Percentiles rank a stretch among this genome's conserved stretches.
These are phyloP conservation scores for Stratiomys singularior DNA, from an alignment of 2,888 invertebrate species.

Conservation along the genomic window DNA sequence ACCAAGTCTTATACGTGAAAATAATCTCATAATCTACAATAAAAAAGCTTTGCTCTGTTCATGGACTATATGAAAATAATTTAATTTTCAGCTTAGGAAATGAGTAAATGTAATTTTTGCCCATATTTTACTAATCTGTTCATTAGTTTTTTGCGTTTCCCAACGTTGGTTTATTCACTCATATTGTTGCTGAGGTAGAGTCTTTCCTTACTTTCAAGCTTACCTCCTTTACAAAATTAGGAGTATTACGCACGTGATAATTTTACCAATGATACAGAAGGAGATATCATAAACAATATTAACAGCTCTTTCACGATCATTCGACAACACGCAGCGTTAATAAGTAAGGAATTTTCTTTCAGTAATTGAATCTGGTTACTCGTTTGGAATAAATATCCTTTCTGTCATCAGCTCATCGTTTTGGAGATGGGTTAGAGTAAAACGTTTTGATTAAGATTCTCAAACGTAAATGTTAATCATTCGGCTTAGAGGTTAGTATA, in stretches of 20 bases:
- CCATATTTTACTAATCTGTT: constrained; percentile 34
- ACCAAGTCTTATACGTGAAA: too few species aligned
- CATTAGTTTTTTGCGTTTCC: background rate
- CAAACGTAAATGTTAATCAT: too few species aligned
- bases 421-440: background rate
- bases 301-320: constrained; percentile 40
- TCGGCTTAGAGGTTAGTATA: too few species aligned
- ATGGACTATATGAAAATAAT: too few species aligned
- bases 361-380: constrained; percentile 16
- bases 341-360: constrained; percentile 26
- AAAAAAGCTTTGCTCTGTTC: too few species aligned
- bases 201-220: background rate
- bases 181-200: background rate
- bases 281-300: constrained; percentile 35
- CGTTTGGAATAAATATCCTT: constrained; percentile 4
- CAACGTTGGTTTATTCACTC: background rate
- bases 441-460: too few species aligned
- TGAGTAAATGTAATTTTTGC: too few species aligned
- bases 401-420: constrained; percentile 24
- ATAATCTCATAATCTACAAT: too few species aligned
- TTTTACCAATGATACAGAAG: constrained; percentile 1
- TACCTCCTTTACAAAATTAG: background rate
- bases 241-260: constrained; percentile 13
- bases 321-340: constrained; percentile 39
- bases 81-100: too few species aligned